phyloP scores from a whole-genome alignment of 1,140 invertebrate genomes.

The Lasioglossum baleicum region DNA sequence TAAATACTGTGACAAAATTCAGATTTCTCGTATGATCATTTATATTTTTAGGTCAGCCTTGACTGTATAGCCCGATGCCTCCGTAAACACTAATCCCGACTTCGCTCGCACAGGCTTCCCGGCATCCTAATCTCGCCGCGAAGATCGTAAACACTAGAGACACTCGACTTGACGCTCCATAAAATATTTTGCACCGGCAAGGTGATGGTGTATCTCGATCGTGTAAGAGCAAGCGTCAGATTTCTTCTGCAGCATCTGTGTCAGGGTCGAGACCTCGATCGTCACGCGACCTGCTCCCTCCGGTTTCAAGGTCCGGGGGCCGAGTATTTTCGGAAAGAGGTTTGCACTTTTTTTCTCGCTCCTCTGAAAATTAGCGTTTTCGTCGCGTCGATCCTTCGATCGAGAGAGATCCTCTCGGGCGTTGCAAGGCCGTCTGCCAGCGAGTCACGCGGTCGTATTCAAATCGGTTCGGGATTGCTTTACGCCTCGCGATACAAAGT shows the following conservation, averaged over 20 bases:
- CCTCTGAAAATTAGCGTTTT: no score
- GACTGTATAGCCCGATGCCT: no score
- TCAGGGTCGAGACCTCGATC: conserved; percentile 37
- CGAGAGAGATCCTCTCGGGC: neutral
- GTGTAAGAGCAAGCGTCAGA: neutral
- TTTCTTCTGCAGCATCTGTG: conserved; percentile 15
- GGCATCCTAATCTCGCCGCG: neutral
- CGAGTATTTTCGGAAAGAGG: conserved; percentile 17
- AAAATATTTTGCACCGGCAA: neutral
- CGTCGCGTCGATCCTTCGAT: neutral
- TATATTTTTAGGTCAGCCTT: no score
- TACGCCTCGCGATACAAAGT: conserved; percentile 30
- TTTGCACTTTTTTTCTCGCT: neutral
- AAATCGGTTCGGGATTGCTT: conserved; percentile 38
- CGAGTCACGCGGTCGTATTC: conserved; percentile 38
- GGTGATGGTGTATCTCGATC: neutral
- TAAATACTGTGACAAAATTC: no score
- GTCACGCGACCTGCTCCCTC: neutral
- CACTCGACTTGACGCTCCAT: neutral
- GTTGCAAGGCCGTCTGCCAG: conserved; percentile 8
- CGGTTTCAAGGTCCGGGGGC: neutral
- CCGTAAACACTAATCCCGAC: no score
- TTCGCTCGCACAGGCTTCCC: no score
- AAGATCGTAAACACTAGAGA: neutral
- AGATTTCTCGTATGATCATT: neutral